phyloP scores from a whole-genome alignment of 1,140 invertebrate species.

The Caenorhabditis latens region DNA sequence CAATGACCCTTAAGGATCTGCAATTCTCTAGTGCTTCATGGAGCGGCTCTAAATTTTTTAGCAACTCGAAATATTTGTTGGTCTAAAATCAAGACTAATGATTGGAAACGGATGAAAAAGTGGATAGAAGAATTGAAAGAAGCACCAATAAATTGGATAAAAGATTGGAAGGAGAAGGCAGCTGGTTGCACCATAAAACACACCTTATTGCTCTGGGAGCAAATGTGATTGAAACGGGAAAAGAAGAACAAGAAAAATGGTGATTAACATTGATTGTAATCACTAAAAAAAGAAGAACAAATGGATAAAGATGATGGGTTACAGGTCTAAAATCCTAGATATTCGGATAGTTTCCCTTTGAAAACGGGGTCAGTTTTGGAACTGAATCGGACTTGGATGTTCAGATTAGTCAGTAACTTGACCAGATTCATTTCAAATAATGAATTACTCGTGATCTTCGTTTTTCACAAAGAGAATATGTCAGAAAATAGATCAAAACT shows the following conservation, averaged over 20 bases:
- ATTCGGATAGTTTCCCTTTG: not conserved
- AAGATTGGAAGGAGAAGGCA: not conserved
- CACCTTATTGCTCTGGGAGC: not conserved
- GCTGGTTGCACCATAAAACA: slow-evolving; percentile 47
- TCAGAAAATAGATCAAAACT: too few relatives aligned
- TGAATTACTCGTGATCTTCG: too few relatives aligned
- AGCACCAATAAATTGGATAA: slow-evolving; percentile 21
- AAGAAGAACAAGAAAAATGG: not conserved
- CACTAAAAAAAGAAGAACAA: not conserved
- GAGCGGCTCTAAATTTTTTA: slow-evolving; percentile 45
- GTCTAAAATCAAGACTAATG: slow-evolving; percentile 6
- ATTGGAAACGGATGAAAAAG: not conserved
- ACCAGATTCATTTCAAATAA: not conserved
- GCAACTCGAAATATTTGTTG: too few relatives aligned
- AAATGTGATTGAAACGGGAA: not conserved
- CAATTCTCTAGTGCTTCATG: slow-evolving; percentile 41
- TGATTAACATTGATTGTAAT: slow-evolving; percentile 46
- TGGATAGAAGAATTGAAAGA: not conserved
- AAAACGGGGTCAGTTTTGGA: too few relatives aligned
- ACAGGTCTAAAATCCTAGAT: not conserved
- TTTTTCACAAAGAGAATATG: too few relatives aligned
- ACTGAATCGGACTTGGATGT: not conserved
- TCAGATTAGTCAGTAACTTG: not conserved
- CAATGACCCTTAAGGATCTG: slow-evolving; percentile 50
- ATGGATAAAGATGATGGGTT: not conserved